Conservation (phyloP, 2,797 vertebrate species). For the Urocyon cinereoargenteus region DNA sequence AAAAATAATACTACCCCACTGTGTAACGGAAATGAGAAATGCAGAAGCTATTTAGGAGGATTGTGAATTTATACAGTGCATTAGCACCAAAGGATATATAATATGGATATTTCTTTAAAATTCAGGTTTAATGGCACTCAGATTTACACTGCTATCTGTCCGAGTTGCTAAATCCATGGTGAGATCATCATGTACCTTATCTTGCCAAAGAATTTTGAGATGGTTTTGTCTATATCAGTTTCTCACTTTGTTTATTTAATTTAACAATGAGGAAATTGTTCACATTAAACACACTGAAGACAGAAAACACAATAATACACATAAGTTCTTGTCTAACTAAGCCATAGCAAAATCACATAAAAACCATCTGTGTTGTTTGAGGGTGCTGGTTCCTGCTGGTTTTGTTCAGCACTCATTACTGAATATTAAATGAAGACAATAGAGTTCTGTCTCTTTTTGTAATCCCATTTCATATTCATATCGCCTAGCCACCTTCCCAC, state of each 20-base stretch:
- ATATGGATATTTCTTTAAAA: background rate
- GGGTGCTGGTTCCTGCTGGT: background rate
- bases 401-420: background rate
- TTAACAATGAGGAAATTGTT: conserved; percentile 9
- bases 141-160: background rate
- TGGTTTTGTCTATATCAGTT: background rate
- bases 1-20: conserved; percentile 43
- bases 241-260: conserved; percentile 16
- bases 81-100: conserved; percentile 22
- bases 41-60: conserved; percentile 19
- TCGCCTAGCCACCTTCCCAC: background rate
- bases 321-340: background rate
- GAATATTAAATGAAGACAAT: background rate
- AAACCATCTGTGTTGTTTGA: background rate
- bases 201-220: conserved; percentile 20
- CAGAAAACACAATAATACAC: background rate
- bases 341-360: background rate
- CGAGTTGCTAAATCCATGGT: conserved; percentile 1
- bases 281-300: background rate
- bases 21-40: conserved; percentile 72
- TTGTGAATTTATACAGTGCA: conserved; percentile 41
- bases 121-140: conserved; percentile 5
- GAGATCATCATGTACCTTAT: background rate
- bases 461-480: background rate
- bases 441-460: background rate